Evolutionary conservation across 2,113 vertebrate genomes (phyloP).

Genomic region (Alouatta palliata): DNA sequence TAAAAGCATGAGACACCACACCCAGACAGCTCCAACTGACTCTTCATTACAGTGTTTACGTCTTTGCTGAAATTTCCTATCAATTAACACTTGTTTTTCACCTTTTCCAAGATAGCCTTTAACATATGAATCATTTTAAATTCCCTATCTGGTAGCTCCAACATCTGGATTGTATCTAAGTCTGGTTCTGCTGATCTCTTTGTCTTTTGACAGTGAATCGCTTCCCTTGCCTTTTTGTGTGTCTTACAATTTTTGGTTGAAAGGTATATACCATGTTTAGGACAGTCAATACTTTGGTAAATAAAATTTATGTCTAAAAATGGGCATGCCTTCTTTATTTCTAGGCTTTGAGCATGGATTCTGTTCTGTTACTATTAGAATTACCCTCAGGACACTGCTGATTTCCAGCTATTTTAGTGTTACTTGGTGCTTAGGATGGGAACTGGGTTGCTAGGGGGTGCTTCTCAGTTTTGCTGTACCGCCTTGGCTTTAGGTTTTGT

Average conservation of each 20-base stretch:
- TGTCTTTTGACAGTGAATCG: neutral
- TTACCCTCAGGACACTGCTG: neutral
- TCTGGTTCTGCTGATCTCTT: neutral
- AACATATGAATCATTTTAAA: neutral
- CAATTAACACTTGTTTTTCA: neutral
- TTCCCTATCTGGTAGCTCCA: neutral
- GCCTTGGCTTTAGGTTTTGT: neutral
- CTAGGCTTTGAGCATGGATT: neutral
- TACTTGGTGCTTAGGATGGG: neutral
- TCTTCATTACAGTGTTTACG: neutral
- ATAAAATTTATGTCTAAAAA: neutral
- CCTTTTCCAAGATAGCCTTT: neutral
- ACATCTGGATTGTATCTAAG: too few species aligned
- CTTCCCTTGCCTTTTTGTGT: neutral
- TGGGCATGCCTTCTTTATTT: neutral
- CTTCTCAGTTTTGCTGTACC: neutral
- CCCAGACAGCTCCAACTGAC: too few species aligned
- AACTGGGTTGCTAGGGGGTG: neutral
- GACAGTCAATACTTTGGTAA: neutral
- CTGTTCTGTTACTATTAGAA: neutral
- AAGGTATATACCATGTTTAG: neutral
- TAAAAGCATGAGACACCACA: too few species aligned
- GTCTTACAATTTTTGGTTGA: neutral
- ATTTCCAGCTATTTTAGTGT: neutral
- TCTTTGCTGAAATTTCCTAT: neutral